phyloP scores from a whole-genome alignment of 2,113 vertebrate genomes.

The Zosterops pallidus region DNA sequence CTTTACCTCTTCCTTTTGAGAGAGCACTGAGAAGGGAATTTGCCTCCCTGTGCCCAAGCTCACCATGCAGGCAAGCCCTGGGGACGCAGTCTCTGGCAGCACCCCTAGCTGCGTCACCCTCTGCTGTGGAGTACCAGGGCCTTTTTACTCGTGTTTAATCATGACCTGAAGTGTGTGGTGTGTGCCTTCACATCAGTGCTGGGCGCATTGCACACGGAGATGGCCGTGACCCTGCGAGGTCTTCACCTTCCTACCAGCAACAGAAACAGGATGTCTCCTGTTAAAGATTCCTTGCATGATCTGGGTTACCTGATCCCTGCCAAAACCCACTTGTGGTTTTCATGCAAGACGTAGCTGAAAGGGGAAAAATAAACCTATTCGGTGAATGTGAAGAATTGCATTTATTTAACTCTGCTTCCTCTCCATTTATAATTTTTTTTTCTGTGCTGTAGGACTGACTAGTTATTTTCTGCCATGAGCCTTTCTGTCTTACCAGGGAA shows the following conservation, averaged over 20 bases:
- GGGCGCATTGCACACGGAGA: fast-evolving
- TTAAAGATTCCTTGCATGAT: not conserved
- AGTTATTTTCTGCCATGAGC: not conserved
- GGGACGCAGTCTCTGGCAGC: not conserved
- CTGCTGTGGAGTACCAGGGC: not conserved
- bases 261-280: not conserved
- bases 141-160: not conserved
- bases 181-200: not conserved
- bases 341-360: not conserved
- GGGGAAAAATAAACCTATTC: not conserved
- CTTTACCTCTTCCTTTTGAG: not conserved
- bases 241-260: not conserved
- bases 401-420: not conserved
- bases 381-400: not conserved
- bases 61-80: too few relatives aligned
- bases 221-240: fast-evolving
- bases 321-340: not conserved
- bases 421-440: not conserved
- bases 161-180: not conserved
- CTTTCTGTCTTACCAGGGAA: not conserved
- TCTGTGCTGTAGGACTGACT: not conserved
- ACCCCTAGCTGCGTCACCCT: fast-evolving
- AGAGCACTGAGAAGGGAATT: fast-evolving
- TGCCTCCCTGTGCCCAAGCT: not conserved
- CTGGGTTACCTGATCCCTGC: not conserved